phyloP scores from a whole-genome alignment of 2,797 vertebrate species.

The Peromyscus melanophrys region DNA sequence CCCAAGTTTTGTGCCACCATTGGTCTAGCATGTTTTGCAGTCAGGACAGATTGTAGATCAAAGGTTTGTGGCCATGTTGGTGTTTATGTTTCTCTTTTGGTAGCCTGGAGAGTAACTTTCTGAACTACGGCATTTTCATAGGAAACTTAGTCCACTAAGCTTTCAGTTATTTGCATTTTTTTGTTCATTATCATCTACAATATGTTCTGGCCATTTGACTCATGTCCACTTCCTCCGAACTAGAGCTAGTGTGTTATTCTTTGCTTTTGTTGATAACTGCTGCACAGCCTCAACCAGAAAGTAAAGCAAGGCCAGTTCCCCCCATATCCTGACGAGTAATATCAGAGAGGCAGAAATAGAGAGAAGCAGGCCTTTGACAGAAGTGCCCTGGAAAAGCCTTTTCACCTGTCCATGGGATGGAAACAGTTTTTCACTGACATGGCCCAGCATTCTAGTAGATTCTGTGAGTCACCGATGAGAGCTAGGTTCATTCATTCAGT shows the following conservation, averaged over 20 bases:
- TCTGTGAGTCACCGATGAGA: constrained; percentile 4
- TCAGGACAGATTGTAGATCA: neutral
- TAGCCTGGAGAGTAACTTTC: neutral
- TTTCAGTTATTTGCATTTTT: neutral
- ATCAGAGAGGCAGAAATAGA: neutral
- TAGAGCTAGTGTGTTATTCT: neutral
- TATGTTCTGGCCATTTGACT: neutral
- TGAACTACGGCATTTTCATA: neutral
- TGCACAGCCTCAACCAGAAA: constrained; percentile 18
- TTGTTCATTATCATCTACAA: neutral
- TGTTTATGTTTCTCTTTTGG: neutral
- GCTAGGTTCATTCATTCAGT: constrained; percentile 12
- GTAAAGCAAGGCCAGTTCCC: neutral
- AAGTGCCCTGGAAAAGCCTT: neutral
- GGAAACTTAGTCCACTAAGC: neutral
- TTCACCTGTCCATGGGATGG: neutral
- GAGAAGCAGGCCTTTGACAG: neutral
- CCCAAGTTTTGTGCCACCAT: neutral
- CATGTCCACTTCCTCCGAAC: neutral
- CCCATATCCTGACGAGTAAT: neutral
- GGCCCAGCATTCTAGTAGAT: neutral
- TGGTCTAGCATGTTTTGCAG: neutral
- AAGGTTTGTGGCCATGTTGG: neutral
- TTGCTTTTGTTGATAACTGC: neutral
- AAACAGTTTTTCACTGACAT: neutral